Evolutionary conservation across 2,888 invertebrate species (phyloP), one percentile per base, ranked within the genome.

Genomic region (Cataglyphis livida): DNA sequence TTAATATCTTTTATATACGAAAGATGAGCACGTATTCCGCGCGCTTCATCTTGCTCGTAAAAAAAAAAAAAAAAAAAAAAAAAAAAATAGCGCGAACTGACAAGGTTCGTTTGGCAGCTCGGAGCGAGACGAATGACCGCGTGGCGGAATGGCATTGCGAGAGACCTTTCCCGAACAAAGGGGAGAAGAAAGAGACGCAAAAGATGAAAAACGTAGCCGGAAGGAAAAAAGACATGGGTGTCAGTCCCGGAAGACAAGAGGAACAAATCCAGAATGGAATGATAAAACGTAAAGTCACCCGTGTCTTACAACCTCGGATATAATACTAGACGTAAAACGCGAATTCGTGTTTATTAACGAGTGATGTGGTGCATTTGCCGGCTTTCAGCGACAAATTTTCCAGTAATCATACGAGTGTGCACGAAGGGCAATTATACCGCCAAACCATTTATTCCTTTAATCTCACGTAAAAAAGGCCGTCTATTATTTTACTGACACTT

Each of bases 221-320:
- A 12, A 28, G 54, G 2, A 54, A n/a, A 57, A 48, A 32, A 48
- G 28, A 44, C 57, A 15, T 32, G 41, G 32, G 48, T 41, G 44
- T 25, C 48, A 51, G n/a, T 2, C 18, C 18, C 7, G 59, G 15
- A 68, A 59, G 57, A 68, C 15, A 21, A 18, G 48, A 51, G 12
- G 38, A 25, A 25, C 9, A 32, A 32, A 32, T 28, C 32, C 32
- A 21, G 68, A 59, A 70, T 12, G 35, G 88, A 85, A 87, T 88
- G 85, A 88, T 89, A 87, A 91, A 91, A 92, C 90, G 91, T 89
- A 85, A 84, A 88, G 91, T 88, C 87, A 85, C 87, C 85, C 78
- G 85, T 82, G 82, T 82, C 83, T 57, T 44, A 51, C 28, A 35
- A 35, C 35, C 64, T 65, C 62, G 10, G 25, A 9, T 25, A 5